Conservation (phyloP, 2,888 invertebrate species). For the Leptinotarsa rubiginosa region DNA sequence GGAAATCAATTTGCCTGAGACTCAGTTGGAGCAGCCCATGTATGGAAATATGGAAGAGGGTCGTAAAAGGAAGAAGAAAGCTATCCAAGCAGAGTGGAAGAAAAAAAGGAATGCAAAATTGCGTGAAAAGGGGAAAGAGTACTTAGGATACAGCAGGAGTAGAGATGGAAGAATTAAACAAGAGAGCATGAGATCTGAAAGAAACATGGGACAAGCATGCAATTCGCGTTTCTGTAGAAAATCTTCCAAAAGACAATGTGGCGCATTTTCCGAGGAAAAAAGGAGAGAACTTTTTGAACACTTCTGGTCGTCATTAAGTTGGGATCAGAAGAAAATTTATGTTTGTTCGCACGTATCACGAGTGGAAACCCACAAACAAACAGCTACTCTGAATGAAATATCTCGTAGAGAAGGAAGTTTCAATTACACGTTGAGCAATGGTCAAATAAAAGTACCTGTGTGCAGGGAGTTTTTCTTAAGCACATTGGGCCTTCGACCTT, state of each 20-base stretch:
- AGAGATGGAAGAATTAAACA: constrained; percentile 33
- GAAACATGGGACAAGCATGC: constrained; percentile 36
- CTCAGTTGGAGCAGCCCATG: constrained; percentile 32
- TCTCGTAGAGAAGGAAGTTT: constrained; percentile 27
- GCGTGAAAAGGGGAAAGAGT: constrained; percentile 6
- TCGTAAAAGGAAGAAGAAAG: constrained; percentile 13
- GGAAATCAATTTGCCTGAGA: constrained; percentile 30
- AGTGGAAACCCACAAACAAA: constrained; percentile 21
- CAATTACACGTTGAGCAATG: constrained; percentile 19
- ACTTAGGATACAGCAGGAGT: constrained; percentile 32
- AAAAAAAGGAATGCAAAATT: constrained; percentile 27
- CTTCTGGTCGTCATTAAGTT: constrained; percentile 25
- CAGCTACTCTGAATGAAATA: constrained; percentile 24
- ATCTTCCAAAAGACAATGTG: constrained; percentile 6
- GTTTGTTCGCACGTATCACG: constrained; percentile 25
- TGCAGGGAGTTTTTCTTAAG: constrained; percentile 30
- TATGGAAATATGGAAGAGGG: constrained; percentile 33
- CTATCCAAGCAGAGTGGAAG: constrained; percentile 27
- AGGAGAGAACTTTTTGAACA: constrained; percentile 3
- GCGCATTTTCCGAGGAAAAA: not conserved
- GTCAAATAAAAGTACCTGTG: constrained; percentile 19
- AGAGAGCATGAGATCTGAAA: constrained; percentile 38
- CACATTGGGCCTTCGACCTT: constrained; percentile 31
- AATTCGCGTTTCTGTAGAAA: constrained; percentile 34
- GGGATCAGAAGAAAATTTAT: constrained; percentile 22